These are phyloP conservation scores for Penaeus chinensis DNA, from an alignment of 1,140 invertebrate genomes.

Conservation along the genomic window DNA sequence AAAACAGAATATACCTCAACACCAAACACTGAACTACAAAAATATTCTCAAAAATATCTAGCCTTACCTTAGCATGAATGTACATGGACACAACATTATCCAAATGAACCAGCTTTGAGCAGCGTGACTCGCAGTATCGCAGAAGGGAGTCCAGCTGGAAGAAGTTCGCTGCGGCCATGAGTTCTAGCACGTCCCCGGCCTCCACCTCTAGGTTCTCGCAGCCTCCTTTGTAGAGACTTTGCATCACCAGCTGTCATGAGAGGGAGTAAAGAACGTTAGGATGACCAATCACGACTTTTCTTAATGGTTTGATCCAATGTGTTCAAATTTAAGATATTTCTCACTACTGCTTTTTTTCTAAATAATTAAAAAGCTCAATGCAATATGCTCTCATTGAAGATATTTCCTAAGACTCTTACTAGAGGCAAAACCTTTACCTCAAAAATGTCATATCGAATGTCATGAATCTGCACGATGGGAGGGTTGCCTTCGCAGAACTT, in stretches of 20 bases:
- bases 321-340: neutral
- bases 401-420: neutral
- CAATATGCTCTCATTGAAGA: too few relatives aligned
- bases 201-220: slow-evolving; percentile 79
- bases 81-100: slow-evolving; percentile 93
- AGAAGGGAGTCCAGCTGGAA: slow-evolving; percentile 89
- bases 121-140: slow-evolving; percentile 85
- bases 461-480: slow-evolving; percentile 90
- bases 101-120: slow-evolving; percentile 84
- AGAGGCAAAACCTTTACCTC: slow-evolving; percentile 73
- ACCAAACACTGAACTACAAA: too few relatives aligned
- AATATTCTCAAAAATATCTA: too few relatives aligned
- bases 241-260: slow-evolving; percentile 83
- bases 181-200: slow-evolving; percentile 83
- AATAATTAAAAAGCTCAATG: too few relatives aligned
- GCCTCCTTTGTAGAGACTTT: slow-evolving; percentile 90
- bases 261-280: neutral
- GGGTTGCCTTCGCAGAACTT: slow-evolving; percentile 81
- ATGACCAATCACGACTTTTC: too few relatives aligned
- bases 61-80: slow-evolving; percentile 86
- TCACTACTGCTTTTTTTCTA: neutral
- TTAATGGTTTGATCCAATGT: neutral
- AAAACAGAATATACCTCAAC: too few relatives aligned
- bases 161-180: slow-evolving; percentile 92
- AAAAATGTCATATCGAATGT: slow-evolving; percentile 91